Evolutionary conservation across 2,113 vertebrate species (phyloP).

Genomic region (Dromas ardeola): DNA sequence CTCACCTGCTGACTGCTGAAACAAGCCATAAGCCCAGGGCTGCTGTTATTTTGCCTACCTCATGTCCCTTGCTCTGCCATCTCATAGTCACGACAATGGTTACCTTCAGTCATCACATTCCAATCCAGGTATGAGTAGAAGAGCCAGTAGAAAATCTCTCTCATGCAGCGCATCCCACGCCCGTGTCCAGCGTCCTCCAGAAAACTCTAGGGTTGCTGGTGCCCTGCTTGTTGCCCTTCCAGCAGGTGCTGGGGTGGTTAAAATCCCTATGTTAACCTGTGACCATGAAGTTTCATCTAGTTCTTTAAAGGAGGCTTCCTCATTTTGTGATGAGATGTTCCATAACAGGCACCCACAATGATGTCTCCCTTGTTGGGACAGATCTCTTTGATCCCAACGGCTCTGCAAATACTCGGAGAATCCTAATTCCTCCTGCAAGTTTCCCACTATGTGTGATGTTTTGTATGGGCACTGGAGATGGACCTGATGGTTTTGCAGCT

Average conservation of each 20-base stretch:
- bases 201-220: not conserved
- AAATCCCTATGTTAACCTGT: not conserved
- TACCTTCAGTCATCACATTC: fast-evolving
- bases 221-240: not conserved
- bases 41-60: not conserved
- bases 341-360: not conserved
- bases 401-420: not conserved
- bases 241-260: not conserved
- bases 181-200: not conserved
- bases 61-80: not conserved
- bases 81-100: not conserved
- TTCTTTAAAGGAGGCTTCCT: not conserved
- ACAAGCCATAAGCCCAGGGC: not conserved
- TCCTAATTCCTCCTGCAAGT: not conserved
- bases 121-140: not conserved
- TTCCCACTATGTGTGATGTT: not conserved
- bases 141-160: not conserved
- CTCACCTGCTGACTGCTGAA: not conserved
- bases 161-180: not conserved
- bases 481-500: not conserved
- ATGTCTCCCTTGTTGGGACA: not conserved
- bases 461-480: not conserved
- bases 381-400: not conserved
- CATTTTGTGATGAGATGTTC: not conserved
- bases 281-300: not conserved